phyloP scores from a whole-genome alignment of 2,113 vertebrate species.

The Cervus canadensis region DNA sequence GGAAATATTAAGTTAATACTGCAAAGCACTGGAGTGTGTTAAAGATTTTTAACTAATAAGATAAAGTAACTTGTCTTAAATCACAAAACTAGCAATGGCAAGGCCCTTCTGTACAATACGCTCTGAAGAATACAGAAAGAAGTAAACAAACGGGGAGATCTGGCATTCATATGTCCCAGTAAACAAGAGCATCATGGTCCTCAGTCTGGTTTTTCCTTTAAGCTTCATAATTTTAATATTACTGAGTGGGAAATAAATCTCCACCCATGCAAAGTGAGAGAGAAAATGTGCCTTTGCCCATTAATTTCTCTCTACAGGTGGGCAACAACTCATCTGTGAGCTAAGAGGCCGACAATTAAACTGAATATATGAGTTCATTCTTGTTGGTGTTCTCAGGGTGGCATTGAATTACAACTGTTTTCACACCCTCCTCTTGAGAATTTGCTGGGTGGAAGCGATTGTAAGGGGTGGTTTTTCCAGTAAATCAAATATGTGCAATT shows the following conservation, averaged over 20 bases:
- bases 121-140: neutral
- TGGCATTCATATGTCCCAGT: neutral
- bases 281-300: neutral
- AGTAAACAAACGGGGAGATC: neutral
- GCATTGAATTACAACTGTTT: neutral
- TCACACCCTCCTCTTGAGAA: neutral
- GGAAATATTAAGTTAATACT: neutral
- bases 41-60: neutral
- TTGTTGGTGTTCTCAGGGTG: neutral
- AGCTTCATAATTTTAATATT: neutral
- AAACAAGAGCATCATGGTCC: neutral
- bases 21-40: neutral
- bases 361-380: neutral
- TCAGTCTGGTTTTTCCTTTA: neutral
- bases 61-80: neutral
- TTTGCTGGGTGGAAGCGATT: neutral
- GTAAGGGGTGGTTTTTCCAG: neutral
- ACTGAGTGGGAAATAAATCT: neutral
- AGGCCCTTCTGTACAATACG: neutral
- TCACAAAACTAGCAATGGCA: neutral
- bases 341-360: neutral
- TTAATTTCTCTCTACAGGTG: neutral
- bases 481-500: neutral
- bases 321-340: neutral
- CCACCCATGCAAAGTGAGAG: neutral